Conservation (phyloP, 2,888 invertebrate genomes). For the Operophtera brumata region DNA sequence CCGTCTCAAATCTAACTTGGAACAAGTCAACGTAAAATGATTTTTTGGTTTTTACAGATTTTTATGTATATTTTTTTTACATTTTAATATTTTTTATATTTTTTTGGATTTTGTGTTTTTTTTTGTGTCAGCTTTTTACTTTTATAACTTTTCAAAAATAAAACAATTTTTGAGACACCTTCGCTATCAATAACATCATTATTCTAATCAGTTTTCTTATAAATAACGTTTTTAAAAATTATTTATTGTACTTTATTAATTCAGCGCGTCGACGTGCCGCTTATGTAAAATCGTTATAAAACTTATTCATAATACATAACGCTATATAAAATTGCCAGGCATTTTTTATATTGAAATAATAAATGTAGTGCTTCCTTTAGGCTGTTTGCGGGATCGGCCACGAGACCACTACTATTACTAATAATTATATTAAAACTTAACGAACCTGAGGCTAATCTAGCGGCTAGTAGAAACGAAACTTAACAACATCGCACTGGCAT, state of each 20-base stretch:
- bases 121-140: constrained; percentile 52
- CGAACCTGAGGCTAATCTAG: constrained; percentile 26
- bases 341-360: constrained; percentile 20
- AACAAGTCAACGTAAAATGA: constrained; percentile 53
- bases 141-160: constrained; percentile 64
- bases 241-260: constrained; percentile 76
- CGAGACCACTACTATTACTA: constrained; percentile 8
- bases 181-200: constrained; percentile 40
- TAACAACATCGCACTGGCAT: constrained; percentile 27
- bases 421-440: constrained; percentile 24
- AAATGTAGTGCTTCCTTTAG: constrained; percentile 6
- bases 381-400: not conserved
- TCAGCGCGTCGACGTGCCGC: constrained; percentile 66
- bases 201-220: constrained; percentile 73
- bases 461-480: constrained; percentile 27
- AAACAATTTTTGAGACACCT: constrained; percentile 69
- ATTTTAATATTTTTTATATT: constrained; percentile 41
- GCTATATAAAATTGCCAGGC: constrained; percentile 35
- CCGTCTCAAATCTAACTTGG: constrained; percentile 40
- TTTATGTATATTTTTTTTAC: constrained; percentile 45
- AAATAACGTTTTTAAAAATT: constrained; percentile 66
- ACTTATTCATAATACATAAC: constrained; percentile 59
- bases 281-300: constrained; percentile 75
- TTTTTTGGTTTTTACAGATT: constrained; percentile 53
- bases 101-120: constrained; percentile 38